phyloP scores from a whole-genome alignment of 2,888 invertebrate genomes.

The Itoplectis maculator region DNA sequence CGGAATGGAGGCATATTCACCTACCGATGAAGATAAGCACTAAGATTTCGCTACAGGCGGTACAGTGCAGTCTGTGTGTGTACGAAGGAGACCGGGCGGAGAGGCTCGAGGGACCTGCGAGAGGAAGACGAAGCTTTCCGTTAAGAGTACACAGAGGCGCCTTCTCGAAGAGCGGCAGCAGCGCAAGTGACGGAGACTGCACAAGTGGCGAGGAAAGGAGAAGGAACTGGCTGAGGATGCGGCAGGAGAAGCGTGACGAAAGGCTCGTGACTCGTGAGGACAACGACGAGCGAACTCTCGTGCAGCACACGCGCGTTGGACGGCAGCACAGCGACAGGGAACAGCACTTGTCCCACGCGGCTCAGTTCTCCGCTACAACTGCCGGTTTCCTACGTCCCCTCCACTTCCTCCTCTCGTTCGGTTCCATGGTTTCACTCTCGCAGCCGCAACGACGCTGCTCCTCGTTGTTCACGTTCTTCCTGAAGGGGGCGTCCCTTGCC shows the following conservation, averaged over 20 bases:
- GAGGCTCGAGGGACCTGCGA: neutral
- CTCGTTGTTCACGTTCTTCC: slow-evolving; percentile 20
- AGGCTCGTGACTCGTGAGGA: slow-evolving; percentile 46
- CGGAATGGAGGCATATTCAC: slow-evolving; percentile 17
- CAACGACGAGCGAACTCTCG: slow-evolving; percentile 24
- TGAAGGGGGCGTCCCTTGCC: too few species aligned
- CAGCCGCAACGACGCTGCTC: slow-evolving; percentile 42
- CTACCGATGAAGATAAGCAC: neutral
- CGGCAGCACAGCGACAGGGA: slow-evolving; percentile 73
- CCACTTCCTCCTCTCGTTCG: slow-evolving; percentile 30
- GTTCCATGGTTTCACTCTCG: slow-evolving; percentile 30
- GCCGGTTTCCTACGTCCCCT: slow-evolving; percentile 48
- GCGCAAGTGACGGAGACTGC: neutral
- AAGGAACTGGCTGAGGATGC: slow-evolving; percentile 29
- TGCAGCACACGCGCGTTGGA: slow-evolving; percentile 70
- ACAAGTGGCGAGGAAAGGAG: slow-evolving; percentile 1
- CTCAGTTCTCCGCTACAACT: slow-evolving; percentile 78
- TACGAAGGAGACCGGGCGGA: neutral
- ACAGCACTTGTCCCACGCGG: slow-evolving; percentile 81
- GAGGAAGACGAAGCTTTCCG: slow-evolving; percentile 2
- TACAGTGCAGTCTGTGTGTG: neutral
- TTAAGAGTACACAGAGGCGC: neutral
- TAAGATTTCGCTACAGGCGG: neutral
- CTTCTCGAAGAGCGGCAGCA: neutral
- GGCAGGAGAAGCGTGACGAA: slow-evolving; percentile 25